Percentiles rank a stretch among this genome's conserved stretches.
Evolutionary conservation across 1,140 invertebrate genomes (phyloP).

Genomic region (Bilobella aurantiaca): DNA sequence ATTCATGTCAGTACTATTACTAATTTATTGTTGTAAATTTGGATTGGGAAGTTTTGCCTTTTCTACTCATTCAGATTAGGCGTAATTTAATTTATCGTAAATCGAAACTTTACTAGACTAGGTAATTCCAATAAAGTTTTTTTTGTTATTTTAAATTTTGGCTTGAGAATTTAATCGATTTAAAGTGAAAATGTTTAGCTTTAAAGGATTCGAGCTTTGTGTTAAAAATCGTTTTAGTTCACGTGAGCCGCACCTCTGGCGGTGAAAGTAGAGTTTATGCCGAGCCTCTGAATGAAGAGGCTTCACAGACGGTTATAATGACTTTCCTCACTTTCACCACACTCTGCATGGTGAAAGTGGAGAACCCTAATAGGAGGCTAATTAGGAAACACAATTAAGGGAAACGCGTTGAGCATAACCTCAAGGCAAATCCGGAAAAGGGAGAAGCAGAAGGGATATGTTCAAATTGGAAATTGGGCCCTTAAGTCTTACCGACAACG

Average conservation of each 20-base stretch:
- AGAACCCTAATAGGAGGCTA: conserved; percentile 32
- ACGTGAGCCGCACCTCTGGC: neutral
- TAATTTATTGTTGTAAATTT: too few relatives aligned
- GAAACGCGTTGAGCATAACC: conserved; percentile 6
- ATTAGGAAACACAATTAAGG: conserved; percentile 35
- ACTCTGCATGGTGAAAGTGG: conserved; percentile 3
- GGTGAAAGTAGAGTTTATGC: neutral
- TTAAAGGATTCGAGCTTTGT: neutral
- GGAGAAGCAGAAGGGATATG: neutral
- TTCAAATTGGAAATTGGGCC: neutral
- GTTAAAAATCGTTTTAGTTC: too few relatives aligned
- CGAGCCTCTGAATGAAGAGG: conserved; percentile 20
- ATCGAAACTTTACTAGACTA: too few relatives aligned
- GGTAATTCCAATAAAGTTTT: too few relatives aligned
- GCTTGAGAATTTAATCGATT: too few relatives aligned
- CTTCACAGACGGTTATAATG: conserved; percentile 31
- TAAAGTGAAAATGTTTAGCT: too few relatives aligned
- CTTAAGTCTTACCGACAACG: conserved; percentile 68
- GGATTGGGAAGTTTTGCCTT: too few relatives aligned
- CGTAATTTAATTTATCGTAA: too few relatives aligned
- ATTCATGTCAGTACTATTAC: too few relatives aligned
- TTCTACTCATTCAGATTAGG: too few relatives aligned
- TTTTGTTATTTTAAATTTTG: too few relatives aligned
- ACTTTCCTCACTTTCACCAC: conserved; percentile 5
- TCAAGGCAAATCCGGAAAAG: too few relatives aligned